These are phyloP conservation scores for Sarcophaga subvicina DNA, from an alignment of 2,888 invertebrate genomes.

Conservation along the genomic window DNA sequence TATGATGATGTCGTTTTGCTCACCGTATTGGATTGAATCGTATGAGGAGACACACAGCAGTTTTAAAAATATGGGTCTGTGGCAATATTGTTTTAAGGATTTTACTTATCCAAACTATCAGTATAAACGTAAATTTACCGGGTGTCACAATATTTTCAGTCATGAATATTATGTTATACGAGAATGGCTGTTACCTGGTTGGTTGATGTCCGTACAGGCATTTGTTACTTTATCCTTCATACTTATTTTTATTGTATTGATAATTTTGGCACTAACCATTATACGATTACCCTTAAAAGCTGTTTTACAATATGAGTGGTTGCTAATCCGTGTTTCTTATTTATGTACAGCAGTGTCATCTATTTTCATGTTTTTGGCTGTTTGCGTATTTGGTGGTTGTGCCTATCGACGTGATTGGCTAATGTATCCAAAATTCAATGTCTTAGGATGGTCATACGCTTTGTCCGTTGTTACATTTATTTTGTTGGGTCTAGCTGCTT, in stretches of 20 bases:
- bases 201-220: conserved; percentile 95
- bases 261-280: conserved; percentile 89
- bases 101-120: conserved; percentile 95
- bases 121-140: conserved; percentile 93
- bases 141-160: conserved; percentile 96
- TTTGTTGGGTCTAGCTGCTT: conserved; percentile 85
- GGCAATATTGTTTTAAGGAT: conserved; percentile 97
- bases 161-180: conserved; percentile 94
- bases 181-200: conserved; percentile 95
- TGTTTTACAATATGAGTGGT: conserved; percentile 92
- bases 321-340: conserved; percentile 88
- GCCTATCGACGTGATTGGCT: conserved; percentile 94
- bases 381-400: conserved; percentile 93
- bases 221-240: conserved; percentile 94
- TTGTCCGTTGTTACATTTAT: conserved; percentile 92
- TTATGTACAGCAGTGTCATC: conserved; percentile 87
- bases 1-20: conserved; percentile 90
- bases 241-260: conserved; percentile 88
- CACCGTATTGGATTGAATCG: conserved; percentile 96
- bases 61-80: conserved; percentile 96
- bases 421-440: conserved; percentile 96
- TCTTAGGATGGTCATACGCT: conserved; percentile 96
- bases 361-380: conserved; percentile 89
- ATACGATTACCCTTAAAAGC: conserved; percentile 90
- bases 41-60: conserved; percentile 92